Conservation (phyloP, 2,797 vertebrate species). For the Pogonophryne albipinna region DNA sequence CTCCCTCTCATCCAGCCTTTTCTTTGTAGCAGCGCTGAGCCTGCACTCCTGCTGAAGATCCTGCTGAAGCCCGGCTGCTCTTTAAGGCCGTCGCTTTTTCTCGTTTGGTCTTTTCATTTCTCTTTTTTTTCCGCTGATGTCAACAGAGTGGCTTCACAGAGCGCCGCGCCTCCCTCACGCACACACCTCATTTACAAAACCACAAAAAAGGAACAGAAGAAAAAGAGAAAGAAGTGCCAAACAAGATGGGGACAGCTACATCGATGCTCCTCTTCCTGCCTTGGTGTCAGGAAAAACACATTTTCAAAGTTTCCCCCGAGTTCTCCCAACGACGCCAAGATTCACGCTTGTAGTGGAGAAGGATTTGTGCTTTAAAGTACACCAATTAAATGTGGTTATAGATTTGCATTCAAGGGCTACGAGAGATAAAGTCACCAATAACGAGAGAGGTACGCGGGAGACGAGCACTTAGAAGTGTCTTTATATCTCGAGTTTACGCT, state of each 20-base stretch:
- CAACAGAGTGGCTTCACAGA: slow-evolving; percentile 86
- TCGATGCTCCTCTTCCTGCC: slow-evolving; percentile 54
- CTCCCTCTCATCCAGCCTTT: slow-evolving; percentile 66
- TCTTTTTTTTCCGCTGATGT: slow-evolving; percentile 84
- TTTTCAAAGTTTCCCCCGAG: slow-evolving; percentile 74
- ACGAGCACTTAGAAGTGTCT: slow-evolving; percentile 24
- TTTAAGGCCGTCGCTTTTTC: slow-evolving; percentile 73
- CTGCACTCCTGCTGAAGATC: slow-evolving; percentile 79
- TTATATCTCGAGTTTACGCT: slow-evolving; percentile 49
- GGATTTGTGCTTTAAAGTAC: slow-evolving; percentile 66
- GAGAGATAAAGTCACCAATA: slow-evolving; percentile 57
- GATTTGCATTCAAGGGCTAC: slow-evolving; percentile 44
- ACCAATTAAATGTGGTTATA: slow-evolving; percentile 76
- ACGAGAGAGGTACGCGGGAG: slow-evolving; percentile 46
- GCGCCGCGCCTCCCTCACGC: slow-evolving; percentile 62
- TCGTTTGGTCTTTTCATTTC: slow-evolving; percentile 71
- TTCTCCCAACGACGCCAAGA: slow-evolving; percentile 60
- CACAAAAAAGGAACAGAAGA: slow-evolving; percentile 75
- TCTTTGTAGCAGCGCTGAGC: slow-evolving; percentile 84
- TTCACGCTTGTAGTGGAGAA: slow-evolving; percentile 48
- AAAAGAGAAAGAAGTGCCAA: slow-evolving; percentile 57
- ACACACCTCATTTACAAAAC: slow-evolving; percentile 84
- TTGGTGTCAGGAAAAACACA: slow-evolving; percentile 70
- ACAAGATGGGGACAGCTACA: slow-evolving; percentile 77
- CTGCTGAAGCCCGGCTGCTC: slow-evolving; percentile 74